phyloP scores from a whole-genome alignment of 1,140 invertebrate genomes.

The Thrips palmi region DNA sequence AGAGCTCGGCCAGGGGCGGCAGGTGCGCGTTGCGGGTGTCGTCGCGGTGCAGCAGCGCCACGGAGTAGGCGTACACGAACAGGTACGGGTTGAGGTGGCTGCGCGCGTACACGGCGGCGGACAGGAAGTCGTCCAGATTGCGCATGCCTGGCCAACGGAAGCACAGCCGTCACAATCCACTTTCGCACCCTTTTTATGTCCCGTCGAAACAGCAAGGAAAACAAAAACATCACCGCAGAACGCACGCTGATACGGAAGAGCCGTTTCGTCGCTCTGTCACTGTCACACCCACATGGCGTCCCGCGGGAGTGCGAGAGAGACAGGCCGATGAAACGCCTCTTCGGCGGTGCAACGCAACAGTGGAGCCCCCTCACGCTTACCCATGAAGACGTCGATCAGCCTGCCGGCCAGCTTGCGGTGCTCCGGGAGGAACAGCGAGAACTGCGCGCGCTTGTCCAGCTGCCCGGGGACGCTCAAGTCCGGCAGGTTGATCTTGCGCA shows the following conservation, averaged over 20 bases:
- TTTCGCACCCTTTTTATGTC: background rate
- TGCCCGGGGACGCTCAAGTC: conserved; percentile 43
- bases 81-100: conserved; percentile 56
- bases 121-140: conserved; percentile 46
- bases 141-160: conserved; percentile 34
- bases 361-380: conserved; percentile 22
- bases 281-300: too few relatives aligned
- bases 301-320: too few relatives aligned
- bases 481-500: conserved; percentile 46
- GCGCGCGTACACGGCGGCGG: conserved; percentile 46
- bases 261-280: too few relatives aligned
- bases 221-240: background rate
- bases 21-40: conserved; percentile 52
- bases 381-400: conserved; percentile 53
- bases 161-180: background rate
- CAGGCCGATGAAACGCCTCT: too few relatives aligned
- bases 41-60: conserved; percentile 50
- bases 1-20: conserved; percentile 47
- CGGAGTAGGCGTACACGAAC: conserved; percentile 58
- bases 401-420: conserved; percentile 45
- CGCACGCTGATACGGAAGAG: too few relatives aligned
- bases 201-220: background rate
- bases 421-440: conserved; percentile 54
- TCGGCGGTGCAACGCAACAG: too few relatives aligned
- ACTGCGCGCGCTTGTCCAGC: conserved; percentile 42